phyloP scores from a whole-genome alignment of 1,140 invertebrate species.

The Drosophila leontia region DNA sequence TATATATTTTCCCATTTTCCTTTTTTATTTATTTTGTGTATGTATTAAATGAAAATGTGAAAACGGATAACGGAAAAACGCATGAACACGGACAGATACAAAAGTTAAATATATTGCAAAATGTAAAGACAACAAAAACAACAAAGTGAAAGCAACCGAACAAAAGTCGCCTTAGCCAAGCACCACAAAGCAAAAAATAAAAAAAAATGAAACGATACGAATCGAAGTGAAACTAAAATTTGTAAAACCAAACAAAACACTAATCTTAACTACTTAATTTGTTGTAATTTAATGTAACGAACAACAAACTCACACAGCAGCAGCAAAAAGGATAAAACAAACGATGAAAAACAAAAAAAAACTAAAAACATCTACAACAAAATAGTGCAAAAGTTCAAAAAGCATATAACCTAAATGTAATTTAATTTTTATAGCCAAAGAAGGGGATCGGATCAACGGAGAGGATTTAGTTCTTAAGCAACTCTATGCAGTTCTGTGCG shows the following conservation, averaged over 20 bases:
- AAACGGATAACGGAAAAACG: constrained; percentile 41
- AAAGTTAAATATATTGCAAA: constrained; percentile 79
- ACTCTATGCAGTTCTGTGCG: constrained; percentile 52
- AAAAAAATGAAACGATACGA: constrained; percentile 55
- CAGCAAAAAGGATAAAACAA: constrained; percentile 25
- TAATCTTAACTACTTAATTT: constrained; percentile 71
- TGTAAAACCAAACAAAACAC: constrained; percentile 65
- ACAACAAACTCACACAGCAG: constrained; percentile 45
- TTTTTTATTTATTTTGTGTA: constrained; percentile 49
- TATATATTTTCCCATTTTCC: constrained; percentile 14
- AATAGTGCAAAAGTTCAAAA: constrained; percentile 81
- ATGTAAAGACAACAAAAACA: constrained; percentile 76
- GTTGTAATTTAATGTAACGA: constrained; percentile 66
- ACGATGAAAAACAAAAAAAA: not conserved
- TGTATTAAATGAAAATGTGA: constrained; percentile 47
- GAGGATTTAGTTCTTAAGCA: constrained; percentile 76
- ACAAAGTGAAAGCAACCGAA: constrained; percentile 72
- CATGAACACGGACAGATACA: constrained; percentile 50
- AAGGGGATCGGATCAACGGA: constrained; percentile 39
- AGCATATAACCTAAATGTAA: constrained; percentile 58
- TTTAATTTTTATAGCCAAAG: constrained; percentile 85
- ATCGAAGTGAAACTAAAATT: constrained; percentile 57
- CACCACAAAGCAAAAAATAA: constrained; percentile 72
- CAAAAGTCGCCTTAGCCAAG: constrained; percentile 84
- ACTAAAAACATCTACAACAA: constrained; percentile 57